Percentiles rank a stretch among this genome's conserved stretches.
Evolutionary conservation across 2,113 vertebrate species (phyloP).

Genomic region (Argyrosomus japonicus): DNA sequence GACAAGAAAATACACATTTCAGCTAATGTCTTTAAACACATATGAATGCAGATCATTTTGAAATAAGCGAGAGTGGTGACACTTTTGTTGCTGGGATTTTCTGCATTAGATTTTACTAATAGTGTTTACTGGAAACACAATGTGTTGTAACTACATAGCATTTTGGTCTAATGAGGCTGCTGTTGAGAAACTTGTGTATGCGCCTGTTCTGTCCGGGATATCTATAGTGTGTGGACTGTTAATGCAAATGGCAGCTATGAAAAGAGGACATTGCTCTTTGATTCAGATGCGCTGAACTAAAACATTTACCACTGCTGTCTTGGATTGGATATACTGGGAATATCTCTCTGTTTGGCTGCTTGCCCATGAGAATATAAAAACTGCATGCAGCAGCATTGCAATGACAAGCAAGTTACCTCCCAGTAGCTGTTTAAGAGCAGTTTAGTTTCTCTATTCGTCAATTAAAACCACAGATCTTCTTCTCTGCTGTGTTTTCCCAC

Average conservation of each 20-base stretch:
- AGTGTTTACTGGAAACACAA: not conserved
- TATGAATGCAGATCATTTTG: too few species aligned
- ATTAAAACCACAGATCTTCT: slow-evolving; percentile 10
- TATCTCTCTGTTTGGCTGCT: not conserved
- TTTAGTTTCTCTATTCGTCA: not conserved
- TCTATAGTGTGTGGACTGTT: not conserved
- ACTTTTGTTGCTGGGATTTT: not conserved
- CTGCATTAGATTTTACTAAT: not conserved
- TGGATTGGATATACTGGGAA: too few species aligned
- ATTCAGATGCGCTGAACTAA: not conserved
- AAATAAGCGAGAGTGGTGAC: not conserved
- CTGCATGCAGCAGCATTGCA: not conserved
- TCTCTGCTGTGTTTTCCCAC: slow-evolving; percentile 7
- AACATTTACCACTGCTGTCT: not conserved
- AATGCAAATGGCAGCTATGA: not conserved
- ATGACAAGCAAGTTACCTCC: not conserved
- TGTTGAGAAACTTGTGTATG: not conserved
- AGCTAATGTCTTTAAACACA: too few species aligned
- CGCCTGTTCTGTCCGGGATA: not conserved
- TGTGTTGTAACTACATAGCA: not conserved
- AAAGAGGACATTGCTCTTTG: not conserved
- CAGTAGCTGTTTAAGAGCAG: too few species aligned
- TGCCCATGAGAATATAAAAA: not conserved
- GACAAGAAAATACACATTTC: too few species aligned
- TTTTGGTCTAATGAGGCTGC: not conserved